Evolutionary conservation across 2,888 invertebrate species (phyloP).

Genomic region (Oligia latruncula): DNA sequence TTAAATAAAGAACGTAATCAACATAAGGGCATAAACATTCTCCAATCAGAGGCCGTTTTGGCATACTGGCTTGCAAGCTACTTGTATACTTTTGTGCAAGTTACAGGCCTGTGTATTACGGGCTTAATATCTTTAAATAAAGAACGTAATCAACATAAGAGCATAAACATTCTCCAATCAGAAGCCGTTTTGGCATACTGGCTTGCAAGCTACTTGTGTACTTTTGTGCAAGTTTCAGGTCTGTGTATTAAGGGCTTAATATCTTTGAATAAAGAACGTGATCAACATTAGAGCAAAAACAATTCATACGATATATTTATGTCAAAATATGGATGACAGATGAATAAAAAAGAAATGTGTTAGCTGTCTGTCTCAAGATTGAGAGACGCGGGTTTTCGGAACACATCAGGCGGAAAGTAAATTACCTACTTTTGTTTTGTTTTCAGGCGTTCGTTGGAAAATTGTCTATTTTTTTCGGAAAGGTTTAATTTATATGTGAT

Average conservation of each 20-base stretch:
- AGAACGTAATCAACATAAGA: neutral
- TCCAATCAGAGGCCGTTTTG: too few species aligned
- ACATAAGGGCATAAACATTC: conserved; percentile 20
- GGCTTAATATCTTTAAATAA: neutral
- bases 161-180: neutral
- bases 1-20: neutral
- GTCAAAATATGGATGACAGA: conserved; percentile 55
- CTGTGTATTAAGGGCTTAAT: too few species aligned
- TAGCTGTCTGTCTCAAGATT: conserved; percentile 45
- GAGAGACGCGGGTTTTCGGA: conserved; percentile 41
- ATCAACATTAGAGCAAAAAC: conserved; percentile 22
- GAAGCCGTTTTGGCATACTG: too few species aligned
- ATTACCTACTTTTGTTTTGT: conserved; percentile 52
- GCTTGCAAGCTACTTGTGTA: too few species aligned
- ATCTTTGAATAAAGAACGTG: conserved; percentile 4
- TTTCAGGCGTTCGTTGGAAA: neutral
- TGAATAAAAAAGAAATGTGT: conserved; percentile 51
- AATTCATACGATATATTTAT: conserved; percentile 40
- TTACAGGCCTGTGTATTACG: neutral
- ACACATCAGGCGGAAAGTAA: conserved; percentile 44
- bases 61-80: too few species aligned
- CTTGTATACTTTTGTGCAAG: neutral
- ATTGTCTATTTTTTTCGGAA: neutral
- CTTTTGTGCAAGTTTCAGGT: neutral
- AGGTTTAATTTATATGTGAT: neutral